Evolutionary conservation across 2,113 vertebrate species (phyloP).

Genomic region (Eolophus roseicapilla): DNA sequence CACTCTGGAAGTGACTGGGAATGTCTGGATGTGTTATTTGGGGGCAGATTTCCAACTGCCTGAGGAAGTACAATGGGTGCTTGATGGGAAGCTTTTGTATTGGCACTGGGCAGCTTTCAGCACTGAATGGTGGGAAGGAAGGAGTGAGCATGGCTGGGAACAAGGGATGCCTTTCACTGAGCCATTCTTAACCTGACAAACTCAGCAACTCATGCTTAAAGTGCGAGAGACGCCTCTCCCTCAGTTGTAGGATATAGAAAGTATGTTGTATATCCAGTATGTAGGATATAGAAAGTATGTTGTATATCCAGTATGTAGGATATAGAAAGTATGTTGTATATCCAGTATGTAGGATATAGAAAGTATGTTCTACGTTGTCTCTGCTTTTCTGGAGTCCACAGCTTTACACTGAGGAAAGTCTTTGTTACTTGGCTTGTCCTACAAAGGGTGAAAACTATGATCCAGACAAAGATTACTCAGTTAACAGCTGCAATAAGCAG

Average conservation of each 20-base stretch:
- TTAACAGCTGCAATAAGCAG: not conserved
- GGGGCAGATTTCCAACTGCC: not conserved
- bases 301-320: too few relatives aligned
- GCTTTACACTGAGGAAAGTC: not conserved
- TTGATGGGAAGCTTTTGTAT: not conserved
- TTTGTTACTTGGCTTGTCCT: not conserved
- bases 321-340: too few relatives aligned
- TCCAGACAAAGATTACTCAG: not conserved
- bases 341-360: too few relatives aligned
- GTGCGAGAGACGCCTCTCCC: not conserved
- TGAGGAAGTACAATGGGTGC: not conserved
- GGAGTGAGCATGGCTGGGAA: not conserved
- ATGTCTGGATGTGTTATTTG: not conserved
- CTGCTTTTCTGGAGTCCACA: not conserved
- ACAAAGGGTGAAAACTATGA: not conserved
- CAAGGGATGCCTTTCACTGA: not conserved
- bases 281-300: too few relatives aligned
- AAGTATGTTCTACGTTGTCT: too few relatives aligned
- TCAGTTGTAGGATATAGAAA: not conserved
- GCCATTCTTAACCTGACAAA: not conserved
- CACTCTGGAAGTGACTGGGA: not conserved
- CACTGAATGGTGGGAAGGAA: not conserved
- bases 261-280: not conserved
- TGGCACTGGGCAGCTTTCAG: not conserved
- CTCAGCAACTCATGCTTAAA: not conserved